Base-by-base conservation (phyloP, 2,113 vertebrate species). In the Ictidomys tridecemlineatus region DNA sequence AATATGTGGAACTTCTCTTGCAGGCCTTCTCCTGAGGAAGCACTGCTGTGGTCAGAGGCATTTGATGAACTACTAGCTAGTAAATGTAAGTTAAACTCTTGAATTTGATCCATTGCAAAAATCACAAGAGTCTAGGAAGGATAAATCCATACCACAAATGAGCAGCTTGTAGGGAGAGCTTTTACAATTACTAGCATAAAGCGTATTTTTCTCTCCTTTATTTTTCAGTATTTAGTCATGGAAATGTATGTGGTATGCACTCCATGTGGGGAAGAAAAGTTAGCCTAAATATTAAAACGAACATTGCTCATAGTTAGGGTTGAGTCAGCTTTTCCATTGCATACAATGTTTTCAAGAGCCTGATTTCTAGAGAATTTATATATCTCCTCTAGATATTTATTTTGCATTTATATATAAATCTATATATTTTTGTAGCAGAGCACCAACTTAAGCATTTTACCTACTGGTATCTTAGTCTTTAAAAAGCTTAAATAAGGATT, bases 11-110 rank as follows among this genome's bases (percentile, higher is more conserved):
- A 48, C 95, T 26, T 97, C 72, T 74, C 91, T 92, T 84, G 83
- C 98, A 99, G 99, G 94, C 99, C 99, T 58, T 99, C 98, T 4
- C 98, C 98, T 24, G 99, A 99, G 96, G 99, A 99, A 97, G 99
- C 99, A 5, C 98, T 96, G 91, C 98, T 99, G 61, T 99, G 99
- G 99, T 99, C 99, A 58, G 98, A 99, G 98, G 99, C 99, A 5
- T 98, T 99, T 69, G 99, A 99, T 97, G 99, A 99, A 94, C 98
- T 99, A 42, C 99, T 99, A 34, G 97, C 98, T 97, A 99, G 98
- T 97, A 99, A 99, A 99, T 99, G 99, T 99, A 98, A 99, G 99
- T 98, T 80, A 18, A 32, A 30, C 84, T 95, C 58, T 89, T 70
- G 80, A 85, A 82, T 78, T 73, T 7, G 18, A 45, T 45, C 86